Percentiles rank a stretch among this genome's conserved stretches.
phyloP scores from a whole-genome alignment of 2,797 vertebrate genomes.

The Coccyzus lansbergi region DNA sequence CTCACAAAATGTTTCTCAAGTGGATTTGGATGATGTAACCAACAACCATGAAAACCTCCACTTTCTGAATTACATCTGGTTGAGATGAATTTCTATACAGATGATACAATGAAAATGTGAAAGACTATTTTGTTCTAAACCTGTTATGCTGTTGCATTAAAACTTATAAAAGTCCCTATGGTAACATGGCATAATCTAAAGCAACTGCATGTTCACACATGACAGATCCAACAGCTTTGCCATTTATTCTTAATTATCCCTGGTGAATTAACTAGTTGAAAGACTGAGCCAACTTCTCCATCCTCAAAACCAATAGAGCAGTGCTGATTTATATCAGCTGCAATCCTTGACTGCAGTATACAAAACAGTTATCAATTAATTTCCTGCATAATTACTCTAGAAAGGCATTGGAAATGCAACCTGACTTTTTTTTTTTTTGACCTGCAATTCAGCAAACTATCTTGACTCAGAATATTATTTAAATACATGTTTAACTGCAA shows the following conservation, averaged over 20 bases:
- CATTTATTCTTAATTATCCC: background rate
- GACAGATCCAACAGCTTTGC: background rate
- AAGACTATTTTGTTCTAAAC: background rate
- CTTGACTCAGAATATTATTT: background rate
- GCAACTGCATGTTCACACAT: background rate
- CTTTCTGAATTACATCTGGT: background rate
- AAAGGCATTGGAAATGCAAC: background rate
- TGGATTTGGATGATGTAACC: slow-evolving; percentile 33
- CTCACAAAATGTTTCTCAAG: background rate
- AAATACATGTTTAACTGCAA: background rate
- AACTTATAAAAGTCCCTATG: background rate
- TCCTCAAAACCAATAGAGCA: background rate
- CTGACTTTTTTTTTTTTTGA: background rate
- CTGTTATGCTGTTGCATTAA: background rate
- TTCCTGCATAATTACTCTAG: background rate
- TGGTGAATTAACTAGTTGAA: background rate
- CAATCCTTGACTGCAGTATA: background rate
- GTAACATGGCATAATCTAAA: background rate
- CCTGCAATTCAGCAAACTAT: background rate
- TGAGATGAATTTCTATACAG: background rate
- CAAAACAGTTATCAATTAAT: background rate
- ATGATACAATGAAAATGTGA: background rate
- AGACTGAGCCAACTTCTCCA: background rate
- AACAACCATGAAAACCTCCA: background rate
- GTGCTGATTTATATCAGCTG: background rate